Conservation (phyloP, 2,888 invertebrate species). For the Baccha elongata region DNA sequence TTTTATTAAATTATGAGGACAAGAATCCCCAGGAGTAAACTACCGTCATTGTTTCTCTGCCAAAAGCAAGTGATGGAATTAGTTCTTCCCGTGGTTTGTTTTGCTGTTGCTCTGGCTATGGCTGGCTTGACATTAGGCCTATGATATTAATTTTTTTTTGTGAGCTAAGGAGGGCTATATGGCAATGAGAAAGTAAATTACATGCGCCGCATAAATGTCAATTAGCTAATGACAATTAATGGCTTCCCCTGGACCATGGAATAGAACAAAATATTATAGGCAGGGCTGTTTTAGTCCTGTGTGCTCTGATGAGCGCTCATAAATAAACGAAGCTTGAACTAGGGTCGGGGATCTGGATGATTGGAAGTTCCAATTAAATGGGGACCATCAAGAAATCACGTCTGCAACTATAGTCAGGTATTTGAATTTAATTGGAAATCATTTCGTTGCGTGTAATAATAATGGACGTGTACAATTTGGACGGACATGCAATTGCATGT, state of each 20-base stretch:
- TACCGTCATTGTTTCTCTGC: conserved; percentile 32
- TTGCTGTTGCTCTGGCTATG: background rate
- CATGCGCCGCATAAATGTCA: conserved; percentile 70
- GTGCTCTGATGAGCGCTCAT: conserved; percentile 29
- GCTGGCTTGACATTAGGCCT: conserved; percentile 29
- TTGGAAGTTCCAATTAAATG: conserved; percentile 60
- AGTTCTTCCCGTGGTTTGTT: conserved; percentile 12
- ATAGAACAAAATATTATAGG: conserved; percentile 26
- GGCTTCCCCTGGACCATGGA: conserved; percentile 30
- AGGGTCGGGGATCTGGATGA: background rate
- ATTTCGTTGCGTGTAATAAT: conserved; percentile 35
- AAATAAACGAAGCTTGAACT: conserved; percentile 11
- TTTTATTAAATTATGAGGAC: conserved; percentile 70
- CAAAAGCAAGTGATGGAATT: conserved; percentile 29
- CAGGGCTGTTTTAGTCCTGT: conserved; percentile 11
- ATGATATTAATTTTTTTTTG: conserved; percentile 2
- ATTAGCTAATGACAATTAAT: conserved; percentile 74
- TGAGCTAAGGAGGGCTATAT: background rate
- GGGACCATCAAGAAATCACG: conserved; percentile 46
- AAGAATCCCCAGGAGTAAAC: conserved; percentile 60
- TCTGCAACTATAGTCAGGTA: conserved; percentile 27
- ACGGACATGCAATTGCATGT: conserved; percentile 10
- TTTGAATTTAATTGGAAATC: conserved; percentile 61
- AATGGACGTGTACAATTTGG: conserved; percentile 47
- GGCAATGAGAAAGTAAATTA: conserved; percentile 27